Evolutionary conservation across 2,113 vertebrate species (phyloP), one percentile per base, ranked within the genome.

Genomic region (Paracanthobrama guichenoti): DNA sequence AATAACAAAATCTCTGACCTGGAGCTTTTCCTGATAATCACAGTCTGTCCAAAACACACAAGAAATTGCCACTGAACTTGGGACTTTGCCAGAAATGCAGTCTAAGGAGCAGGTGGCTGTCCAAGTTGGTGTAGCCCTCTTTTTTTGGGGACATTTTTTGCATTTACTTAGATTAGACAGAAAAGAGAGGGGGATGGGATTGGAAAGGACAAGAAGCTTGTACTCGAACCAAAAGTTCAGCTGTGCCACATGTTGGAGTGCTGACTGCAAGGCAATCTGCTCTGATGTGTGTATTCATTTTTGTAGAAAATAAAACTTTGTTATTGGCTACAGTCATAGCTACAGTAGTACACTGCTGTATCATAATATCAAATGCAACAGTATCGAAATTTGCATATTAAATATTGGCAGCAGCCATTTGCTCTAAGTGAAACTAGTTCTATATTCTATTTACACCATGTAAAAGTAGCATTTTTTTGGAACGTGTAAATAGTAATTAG

Each of bases 1-100:
- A 78, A 59, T 59, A 24, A 78, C 53, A 59, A n/a, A 42, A 78
- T 78, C 22, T 78, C 55, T 59, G 53, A 77, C 74, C 50, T n/a
- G 12, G 4, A 6, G 50, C 20, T 59, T 39, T 77, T 77, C 35
- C 9, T 3, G 6, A 24, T 46, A 42, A 44, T 42, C 2, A 7
- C 20, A 71, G 42, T 39, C 28, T 59, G 53, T 10, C 1, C 14
- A 50, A 74, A 71, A n/a, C n/a, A 76, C 2, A 53, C 16, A 53
- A 35, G 26, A 12, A 24, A 46, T 3, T 73, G 42, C 12, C 42
- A 24, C 11, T 24, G 69, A 72, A 14, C 6, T 72, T 72, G 69
- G 22, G 22, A 46, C 42, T 46, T 69, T 6, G 26, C 73, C 48
- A 53, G 26, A 76, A 55, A 76, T 76, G 8, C 16, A 16, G 72